Base-by-base conservation (phyloP, 2,797 vertebrate species). In the Micromesistius poutassou region DNA sequence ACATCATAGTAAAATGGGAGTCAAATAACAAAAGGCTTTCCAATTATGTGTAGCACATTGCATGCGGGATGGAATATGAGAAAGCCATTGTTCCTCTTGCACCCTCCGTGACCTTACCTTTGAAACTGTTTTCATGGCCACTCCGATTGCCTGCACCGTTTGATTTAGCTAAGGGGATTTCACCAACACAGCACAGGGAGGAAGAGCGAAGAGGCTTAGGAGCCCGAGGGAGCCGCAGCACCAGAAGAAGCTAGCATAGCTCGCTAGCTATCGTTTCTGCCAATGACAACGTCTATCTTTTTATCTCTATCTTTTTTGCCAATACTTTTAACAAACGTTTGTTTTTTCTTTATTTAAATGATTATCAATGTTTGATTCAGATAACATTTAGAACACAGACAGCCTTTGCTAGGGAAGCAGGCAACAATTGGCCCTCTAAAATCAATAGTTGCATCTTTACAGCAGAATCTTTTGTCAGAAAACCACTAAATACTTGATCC, bases 21-120 rank as follows among this genome's bases (percentile, higher is more conserved):
- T 93, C 91, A 93, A 93, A 93, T 93, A 94, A 94, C 92, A 93
- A 93, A 62, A 91, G 89, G 89, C 87, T 91, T 92, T 93, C 91
- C 93, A 94, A 93, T 94, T 91, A 92, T 84, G 89, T 84, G 89
- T 80, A 82, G 90, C 88, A 88, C 91, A 93, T 88, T 90, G 90
- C 90, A 90, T 80, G 82, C 74, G 83, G 91, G 92, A 92, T 89
- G 91, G 91, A 91, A 93, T 92, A 94, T 92, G 90, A 90, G 88
- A 89, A 84, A 91, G 89, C 89, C 90, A 93, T 93, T 93, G 90
- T 94, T 90, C 89, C 87, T 83, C 78, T 88, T 90, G 87, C 55
- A 25, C 91, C 88, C 84, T 83, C 82, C 80, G 86, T 93, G 92
- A 93, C 91, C 91, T 89, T 90, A 91, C 86, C 89, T 94, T 91